Conservation (phyloP, 2,797 vertebrate genomes). For the Tympanoctomys barrerae region DNA sequence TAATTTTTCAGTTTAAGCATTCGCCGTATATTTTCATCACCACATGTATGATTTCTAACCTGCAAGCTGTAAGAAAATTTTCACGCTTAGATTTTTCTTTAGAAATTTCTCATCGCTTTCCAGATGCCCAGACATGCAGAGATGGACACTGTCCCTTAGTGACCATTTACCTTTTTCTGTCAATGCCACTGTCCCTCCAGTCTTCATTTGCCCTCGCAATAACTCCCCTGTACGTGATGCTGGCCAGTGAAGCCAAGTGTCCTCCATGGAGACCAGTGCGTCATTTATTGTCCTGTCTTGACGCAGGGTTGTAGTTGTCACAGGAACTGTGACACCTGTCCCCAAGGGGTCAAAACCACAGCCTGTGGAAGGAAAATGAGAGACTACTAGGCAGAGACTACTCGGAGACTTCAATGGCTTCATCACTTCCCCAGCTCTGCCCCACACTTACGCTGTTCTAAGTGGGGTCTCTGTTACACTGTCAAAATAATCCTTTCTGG, state of each 20-base stretch:
- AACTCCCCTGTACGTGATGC: background rate
- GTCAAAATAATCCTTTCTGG: conserved; percentile 25
- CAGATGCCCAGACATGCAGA: background rate
- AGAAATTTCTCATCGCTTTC: conserved; percentile 51
- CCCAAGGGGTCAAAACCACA: background rate
- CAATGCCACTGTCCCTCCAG: background rate
- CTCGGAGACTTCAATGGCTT: background rate
- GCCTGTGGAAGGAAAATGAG: background rate
- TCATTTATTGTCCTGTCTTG: conserved; percentile 1
- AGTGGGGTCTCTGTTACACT: conserved; percentile 22
- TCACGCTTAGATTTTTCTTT: conserved; percentile 62
- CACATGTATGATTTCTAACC: conserved; percentile 19
- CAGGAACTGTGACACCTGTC: background rate
- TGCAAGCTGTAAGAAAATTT: conserved; percentile 34
- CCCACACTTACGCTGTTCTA: background rate
- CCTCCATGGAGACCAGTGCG: background rate
- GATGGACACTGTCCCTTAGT: background rate
- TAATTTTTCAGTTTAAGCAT: background rate
- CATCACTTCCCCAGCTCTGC: background rate
- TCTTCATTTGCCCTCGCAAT: background rate
- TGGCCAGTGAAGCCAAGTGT: background rate
- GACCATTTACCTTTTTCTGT: background rate
- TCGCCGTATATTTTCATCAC: background rate
- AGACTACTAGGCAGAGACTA: background rate
- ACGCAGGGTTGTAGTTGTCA: background rate